Percentiles rank a stretch among this genome's conserved stretches.
Evolutionary conservation across 2,797 vertebrate genomes (phyloP).

Genomic region (Takifugu rubripes): DNA sequence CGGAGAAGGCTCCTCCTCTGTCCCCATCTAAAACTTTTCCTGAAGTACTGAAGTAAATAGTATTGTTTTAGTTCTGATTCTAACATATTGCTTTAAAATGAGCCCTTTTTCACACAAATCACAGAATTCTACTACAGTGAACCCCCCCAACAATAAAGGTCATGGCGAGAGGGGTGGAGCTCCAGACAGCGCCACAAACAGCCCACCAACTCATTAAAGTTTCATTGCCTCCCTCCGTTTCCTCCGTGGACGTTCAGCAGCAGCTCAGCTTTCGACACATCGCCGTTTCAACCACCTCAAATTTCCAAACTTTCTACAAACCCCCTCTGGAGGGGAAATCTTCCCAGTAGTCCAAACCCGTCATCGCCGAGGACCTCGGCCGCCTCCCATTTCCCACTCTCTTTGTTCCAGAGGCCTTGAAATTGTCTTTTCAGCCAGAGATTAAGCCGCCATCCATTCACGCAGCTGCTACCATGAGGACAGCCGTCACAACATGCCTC

Average conservation of each 20-base stretch:
- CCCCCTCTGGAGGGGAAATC: too few species aligned
- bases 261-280: constrained; percentile 41
- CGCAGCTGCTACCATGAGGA: constrained; percentile 45
- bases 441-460: constrained; percentile 56
- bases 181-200: constrained; percentile 31
- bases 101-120: constrained; percentile 6
- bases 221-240: constrained; percentile 48
- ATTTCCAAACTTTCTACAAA: constrained; percentile 9
- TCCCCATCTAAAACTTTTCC: background rate
- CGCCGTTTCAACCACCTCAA: constrained; percentile 29
- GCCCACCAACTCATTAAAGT: constrained; percentile 62
- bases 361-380: constrained; percentile 3
- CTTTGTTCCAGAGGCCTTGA: constrained; percentile 22
- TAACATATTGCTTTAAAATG: background rate
- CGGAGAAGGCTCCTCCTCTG: constrained; percentile 22
- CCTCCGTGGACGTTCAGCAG: constrained; percentile 31
- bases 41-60: background rate
- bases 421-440: constrained; percentile 47
- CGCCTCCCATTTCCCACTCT: constrained; percentile 25
- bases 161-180: constrained; percentile 36
- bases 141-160: constrained; percentile 21
- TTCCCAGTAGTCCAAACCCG: too few species aligned
- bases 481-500: constrained; percentile 63
- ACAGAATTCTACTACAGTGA: constrained; percentile 17
- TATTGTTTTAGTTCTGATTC: background rate